These are phyloP conservation scores for Drosophila nigromelanica DNA, from an alignment of 1,140 invertebrate genomes.

Conservation along the genomic window DNA sequence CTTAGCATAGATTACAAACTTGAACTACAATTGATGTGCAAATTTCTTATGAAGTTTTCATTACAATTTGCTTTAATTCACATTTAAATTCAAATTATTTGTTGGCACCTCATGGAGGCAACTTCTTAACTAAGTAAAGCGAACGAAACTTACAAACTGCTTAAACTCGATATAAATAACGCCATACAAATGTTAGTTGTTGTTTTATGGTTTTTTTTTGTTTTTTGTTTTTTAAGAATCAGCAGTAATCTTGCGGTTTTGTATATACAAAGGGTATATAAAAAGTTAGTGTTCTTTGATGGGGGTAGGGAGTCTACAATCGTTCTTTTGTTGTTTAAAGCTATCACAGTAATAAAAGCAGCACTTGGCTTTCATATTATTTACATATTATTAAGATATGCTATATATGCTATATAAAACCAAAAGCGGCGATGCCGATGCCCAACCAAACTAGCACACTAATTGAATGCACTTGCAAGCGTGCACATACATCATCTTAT, in stretches of 20 bases:
- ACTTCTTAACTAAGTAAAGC: conserved; percentile 38
- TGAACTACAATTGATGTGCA: conserved; percentile 49
- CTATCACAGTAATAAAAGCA: conserved; percentile 68
- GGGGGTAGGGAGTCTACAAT: conserved; percentile 17
- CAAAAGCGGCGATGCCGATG: conserved; percentile 47
- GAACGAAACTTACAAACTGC: conserved; percentile 51
- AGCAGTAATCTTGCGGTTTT: conserved; percentile 24
- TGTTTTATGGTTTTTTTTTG: conserved; percentile 9
- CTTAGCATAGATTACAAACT: conserved; percentile 49
- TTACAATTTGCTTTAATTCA: conserved; percentile 58
- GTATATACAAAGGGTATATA: conserved; percentile 42
- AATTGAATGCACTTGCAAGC: conserved; percentile 10
- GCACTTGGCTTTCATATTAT: conserved; percentile 51
- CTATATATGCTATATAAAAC: conserved; percentile 57
- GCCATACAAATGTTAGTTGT: conserved; percentile 42
- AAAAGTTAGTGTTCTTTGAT: neutral
- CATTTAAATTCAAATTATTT: conserved; percentile 57
- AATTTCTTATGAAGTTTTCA: conserved; percentile 49
- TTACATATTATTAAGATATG: conserved; percentile 11
- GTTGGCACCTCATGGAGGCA: conserved; percentile 53
- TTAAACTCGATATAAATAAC: conserved; percentile 60
- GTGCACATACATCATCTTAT: conserved; percentile 31
- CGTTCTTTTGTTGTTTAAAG: conserved; percentile 48
- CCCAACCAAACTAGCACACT: conserved; percentile 50
- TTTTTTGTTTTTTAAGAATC: conserved; percentile 7